These are phyloP conservation scores for Schizopygopsis pylzovi DNA, from an alignment of 2,797 vertebrate genomes.

Conservation along the genomic window DNA sequence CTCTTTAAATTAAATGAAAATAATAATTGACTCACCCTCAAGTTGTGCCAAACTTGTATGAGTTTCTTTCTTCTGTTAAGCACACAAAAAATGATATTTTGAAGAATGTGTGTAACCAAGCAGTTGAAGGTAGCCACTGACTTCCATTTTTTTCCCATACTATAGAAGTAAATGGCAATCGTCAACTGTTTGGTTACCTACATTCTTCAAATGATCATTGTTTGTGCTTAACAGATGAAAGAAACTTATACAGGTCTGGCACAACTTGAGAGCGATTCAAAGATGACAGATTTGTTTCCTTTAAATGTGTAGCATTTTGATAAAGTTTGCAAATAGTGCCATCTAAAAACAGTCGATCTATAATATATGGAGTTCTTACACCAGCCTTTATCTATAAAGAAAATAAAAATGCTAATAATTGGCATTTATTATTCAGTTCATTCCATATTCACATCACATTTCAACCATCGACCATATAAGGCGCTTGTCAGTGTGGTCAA, in stretches of 20 bases:
- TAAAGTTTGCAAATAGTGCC: not conserved
- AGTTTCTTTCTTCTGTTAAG: not conserved
- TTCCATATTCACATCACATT: not conserved
- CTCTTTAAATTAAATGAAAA: not conserved
- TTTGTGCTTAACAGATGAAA: not conserved
- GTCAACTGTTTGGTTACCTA: not conserved
- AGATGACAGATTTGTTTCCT: not conserved
- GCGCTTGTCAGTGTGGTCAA: conserved; percentile 4
- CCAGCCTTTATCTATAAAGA: not conserved
- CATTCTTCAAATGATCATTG: not conserved
- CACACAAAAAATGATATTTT: not conserved
- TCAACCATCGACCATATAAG: conserved; percentile 8
- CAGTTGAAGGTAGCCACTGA: too few species aligned
- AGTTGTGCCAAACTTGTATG: not conserved
- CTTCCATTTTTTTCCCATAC: not conserved
- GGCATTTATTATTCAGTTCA: not conserved
- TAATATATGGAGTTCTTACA: not conserved
- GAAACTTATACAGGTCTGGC: not conserved
- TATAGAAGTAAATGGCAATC: not conserved
- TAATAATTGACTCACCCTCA: not conserved
- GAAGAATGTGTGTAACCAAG: not conserved
- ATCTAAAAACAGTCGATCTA: not conserved
- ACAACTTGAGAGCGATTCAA: not conserved
- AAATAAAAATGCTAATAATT: not conserved
- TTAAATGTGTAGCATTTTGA: not conserved